Evolutionary conservation across 2,797 vertebrate species (phyloP).

Genomic region (Coranthus polyacanthus): DNA sequence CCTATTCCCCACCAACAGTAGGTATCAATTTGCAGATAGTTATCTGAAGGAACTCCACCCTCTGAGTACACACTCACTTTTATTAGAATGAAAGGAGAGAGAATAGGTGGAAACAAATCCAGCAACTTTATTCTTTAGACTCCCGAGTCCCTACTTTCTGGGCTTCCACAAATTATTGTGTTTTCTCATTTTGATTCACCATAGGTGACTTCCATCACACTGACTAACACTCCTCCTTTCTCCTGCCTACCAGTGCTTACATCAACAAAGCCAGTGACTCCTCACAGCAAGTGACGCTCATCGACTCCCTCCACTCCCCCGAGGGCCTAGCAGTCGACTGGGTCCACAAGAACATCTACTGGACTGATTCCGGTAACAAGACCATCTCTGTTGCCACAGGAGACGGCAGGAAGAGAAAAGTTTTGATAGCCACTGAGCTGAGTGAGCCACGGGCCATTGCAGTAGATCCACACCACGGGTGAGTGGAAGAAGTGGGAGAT

Average conservation of each 20-base stretch:
- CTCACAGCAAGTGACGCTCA: slow-evolving; percentile 90
- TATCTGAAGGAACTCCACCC: background rate
- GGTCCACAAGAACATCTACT: slow-evolving; percentile 98
- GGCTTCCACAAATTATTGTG: background rate
- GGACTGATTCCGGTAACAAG: slow-evolving; percentile 98
- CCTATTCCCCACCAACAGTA: slow-evolving; percentile 2
- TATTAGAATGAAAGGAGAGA: slow-evolving; percentile 7
- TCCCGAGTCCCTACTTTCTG: too few relatives aligned
- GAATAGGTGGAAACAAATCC: background rate
- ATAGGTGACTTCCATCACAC: background rate
- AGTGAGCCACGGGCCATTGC: slow-evolving; percentile 95
- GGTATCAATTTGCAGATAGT: background rate
- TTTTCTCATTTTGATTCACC: background rate
- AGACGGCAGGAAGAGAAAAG: slow-evolving; percentile 91
- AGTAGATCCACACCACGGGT: slow-evolving; percentile 95
- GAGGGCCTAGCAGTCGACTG: slow-evolving; percentile 98
- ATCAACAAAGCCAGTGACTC: slow-evolving; percentile 95
- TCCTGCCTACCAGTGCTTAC: slow-evolving; percentile 85
- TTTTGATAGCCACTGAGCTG: slow-evolving; percentile 91
- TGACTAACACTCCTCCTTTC: slow-evolving; percentile 7
- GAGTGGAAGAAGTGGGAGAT: slow-evolving; percentile 52
- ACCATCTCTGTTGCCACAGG: slow-evolving; percentile 94
- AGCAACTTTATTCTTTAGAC: background rate
- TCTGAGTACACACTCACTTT: background rate
- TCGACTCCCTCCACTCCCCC: slow-evolving; percentile 93